Percentiles rank a stretch among this genome's conserved stretches.
phyloP scores from a whole-genome alignment of 2,888 invertebrate species.

The Pseudolycoriella hygida region DNA sequence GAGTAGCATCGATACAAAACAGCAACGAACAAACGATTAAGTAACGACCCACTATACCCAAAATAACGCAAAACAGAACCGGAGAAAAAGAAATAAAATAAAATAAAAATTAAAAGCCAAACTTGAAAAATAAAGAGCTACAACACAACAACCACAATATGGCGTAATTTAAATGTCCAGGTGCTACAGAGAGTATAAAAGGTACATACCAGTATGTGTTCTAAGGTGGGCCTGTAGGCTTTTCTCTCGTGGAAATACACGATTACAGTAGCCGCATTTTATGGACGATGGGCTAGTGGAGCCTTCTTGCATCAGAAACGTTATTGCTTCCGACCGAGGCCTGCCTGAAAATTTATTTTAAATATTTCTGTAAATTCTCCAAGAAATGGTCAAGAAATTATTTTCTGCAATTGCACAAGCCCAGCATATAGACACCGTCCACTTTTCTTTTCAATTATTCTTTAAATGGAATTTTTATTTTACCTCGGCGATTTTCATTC shows the following conservation, averaged over 20 bases:
- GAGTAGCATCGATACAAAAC: too few relatives aligned
- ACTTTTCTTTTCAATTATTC: too few relatives aligned
- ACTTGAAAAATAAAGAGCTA: background rate
- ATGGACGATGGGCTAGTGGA: slow-evolving; percentile 48
- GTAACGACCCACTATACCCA: background rate
- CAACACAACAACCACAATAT: background rate
- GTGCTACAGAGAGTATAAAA: background rate
- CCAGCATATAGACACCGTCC: too few relatives aligned
- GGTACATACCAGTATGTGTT: slow-evolving; percentile 39
- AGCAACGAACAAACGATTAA: background rate
- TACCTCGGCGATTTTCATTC: slow-evolving; percentile 30
- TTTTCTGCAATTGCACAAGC: too few relatives aligned
- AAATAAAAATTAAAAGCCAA: background rate
- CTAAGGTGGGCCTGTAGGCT: slow-evolving; percentile 50
- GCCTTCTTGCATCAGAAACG: slow-evolving; percentile 48
- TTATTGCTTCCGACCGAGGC: slow-evolving; percentile 51
- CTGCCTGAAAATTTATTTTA: slow-evolving; percentile 39
- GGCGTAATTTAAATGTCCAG: slow-evolving; percentile 4
- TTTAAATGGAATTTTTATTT: too few relatives aligned
- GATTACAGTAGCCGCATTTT: slow-evolving; percentile 48
- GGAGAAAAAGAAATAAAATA: background rate
- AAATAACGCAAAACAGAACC: background rate
- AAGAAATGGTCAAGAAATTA: too few relatives aligned
- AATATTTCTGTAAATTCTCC: too few relatives aligned
- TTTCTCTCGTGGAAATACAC: slow-evolving; percentile 60